These are phyloP conservation scores for Hiodon alosoides DNA, from an alignment of 2,113 vertebrate genomes.

Conservation along the genomic window DNA sequence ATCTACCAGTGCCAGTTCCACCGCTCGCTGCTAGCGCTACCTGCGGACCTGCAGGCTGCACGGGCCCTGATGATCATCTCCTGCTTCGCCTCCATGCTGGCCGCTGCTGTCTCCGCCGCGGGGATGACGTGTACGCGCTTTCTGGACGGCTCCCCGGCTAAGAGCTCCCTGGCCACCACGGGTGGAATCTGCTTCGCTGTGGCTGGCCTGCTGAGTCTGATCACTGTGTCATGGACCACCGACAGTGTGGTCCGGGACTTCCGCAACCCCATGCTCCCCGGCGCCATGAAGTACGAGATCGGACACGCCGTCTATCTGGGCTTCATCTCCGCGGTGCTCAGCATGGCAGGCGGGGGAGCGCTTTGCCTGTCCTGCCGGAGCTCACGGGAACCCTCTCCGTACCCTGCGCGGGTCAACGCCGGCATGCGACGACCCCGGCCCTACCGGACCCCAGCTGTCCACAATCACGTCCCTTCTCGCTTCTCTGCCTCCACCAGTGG, in stretches of 20 bases:
- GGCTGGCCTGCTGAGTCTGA: slow-evolving; percentile 74
- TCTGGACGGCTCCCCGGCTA: slow-evolving; percentile 62
- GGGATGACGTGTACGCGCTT: slow-evolving; percentile 87
- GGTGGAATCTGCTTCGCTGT: slow-evolving; percentile 69
- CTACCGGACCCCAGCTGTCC: slow-evolving; percentile 58
- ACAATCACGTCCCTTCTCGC: slow-evolving; percentile 61
- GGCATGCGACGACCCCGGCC: slow-evolving; percentile 45
- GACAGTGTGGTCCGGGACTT: slow-evolving; percentile 68
- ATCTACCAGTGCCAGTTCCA: slow-evolving; percentile 85
- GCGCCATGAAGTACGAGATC: slow-evolving; percentile 76
- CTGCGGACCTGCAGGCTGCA: slow-evolving; percentile 74
- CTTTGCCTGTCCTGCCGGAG: slow-evolving; percentile 69
- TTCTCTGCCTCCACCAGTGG: slow-evolving; percentile 65
- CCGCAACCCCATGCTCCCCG: slow-evolving; percentile 68
- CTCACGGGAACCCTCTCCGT: slow-evolving; percentile 20
- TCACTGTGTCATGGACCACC: slow-evolving; percentile 81
- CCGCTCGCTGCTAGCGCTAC: slow-evolving; percentile 81
- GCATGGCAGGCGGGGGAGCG: slow-evolving; percentile 66
- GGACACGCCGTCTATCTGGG: slow-evolving; percentile 85
- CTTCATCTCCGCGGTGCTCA: slow-evolving; percentile 69
- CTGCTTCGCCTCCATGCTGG: slow-evolving; percentile 69
- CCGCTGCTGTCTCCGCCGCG: slow-evolving; percentile 56
- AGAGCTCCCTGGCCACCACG: slow-evolving; percentile 55
- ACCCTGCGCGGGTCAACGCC: slow-evolving; percentile 29
- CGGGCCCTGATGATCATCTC: slow-evolving; percentile 86